These are phyloP conservation scores for Stictocephala bisonia DNA, from an alignment of 2,888 invertebrate genomes.

Conservation along the genomic window DNA sequence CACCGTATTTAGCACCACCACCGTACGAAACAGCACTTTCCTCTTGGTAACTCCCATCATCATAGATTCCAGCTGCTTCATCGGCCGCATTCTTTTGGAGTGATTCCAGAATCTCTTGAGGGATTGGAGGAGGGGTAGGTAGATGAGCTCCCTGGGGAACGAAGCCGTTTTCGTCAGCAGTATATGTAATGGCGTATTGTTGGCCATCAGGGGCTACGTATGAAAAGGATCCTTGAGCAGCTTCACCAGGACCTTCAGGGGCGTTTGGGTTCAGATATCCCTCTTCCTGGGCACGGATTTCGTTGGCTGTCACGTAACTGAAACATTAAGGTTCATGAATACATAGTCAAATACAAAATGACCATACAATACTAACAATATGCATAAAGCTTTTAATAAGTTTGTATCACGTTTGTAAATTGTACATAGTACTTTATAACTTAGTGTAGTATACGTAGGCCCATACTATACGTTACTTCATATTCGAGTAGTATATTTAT, in stretches of 20 bases:
- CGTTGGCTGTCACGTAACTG: conserved; percentile 66
- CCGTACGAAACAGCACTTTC: conserved; percentile 59
- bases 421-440: too few relatives aligned
- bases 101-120: conserved; percentile 64
- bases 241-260: conserved; percentile 65
- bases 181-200: conserved; percentile 69
- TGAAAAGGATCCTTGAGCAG: conserved; percentile 78
- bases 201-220: conserved; percentile 78
- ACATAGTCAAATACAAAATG: too few relatives aligned
- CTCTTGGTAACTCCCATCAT: conserved; percentile 68
- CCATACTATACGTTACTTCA: too few relatives aligned
- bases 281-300: conserved; percentile 65
- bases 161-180: conserved; percentile 78
- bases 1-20: conserved; percentile 55
- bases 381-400: not conserved
- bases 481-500: too few relatives aligned
- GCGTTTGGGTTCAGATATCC: conserved; percentile 70
- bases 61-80: conserved; percentile 67
- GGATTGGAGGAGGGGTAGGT: conserved; percentile 64
- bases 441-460: too few relatives aligned
- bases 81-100: conserved; percentile 66
- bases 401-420: not conserved
- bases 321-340: too few relatives aligned
- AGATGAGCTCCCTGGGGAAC: conserved; percentile 69
- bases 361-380: too few relatives aligned